Percentiles rank a stretch among this genome's conserved stretches.
phyloP scores from a whole-genome alignment of 2,113 vertebrate species.

The Nestor notabilis region DNA sequence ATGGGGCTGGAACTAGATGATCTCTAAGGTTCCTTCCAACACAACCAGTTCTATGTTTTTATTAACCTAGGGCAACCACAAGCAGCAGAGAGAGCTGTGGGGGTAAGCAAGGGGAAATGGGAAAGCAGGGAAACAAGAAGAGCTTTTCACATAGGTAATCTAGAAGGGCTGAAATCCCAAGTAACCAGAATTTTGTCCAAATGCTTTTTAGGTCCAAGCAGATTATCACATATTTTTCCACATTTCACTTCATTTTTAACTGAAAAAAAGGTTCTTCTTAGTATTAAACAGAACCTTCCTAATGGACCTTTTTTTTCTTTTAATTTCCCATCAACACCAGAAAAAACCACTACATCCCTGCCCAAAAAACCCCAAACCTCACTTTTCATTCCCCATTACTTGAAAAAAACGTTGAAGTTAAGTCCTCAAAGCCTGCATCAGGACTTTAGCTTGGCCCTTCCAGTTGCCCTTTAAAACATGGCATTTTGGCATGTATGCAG shows the following conservation, averaged over 20 bases:
- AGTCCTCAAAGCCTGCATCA: not conserved
- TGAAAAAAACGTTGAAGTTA: not conserved
- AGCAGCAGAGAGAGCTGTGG: not conserved
- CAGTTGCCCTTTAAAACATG: not conserved
- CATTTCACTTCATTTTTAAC: not conserved
- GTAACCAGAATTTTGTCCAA: not conserved
- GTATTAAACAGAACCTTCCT: not conserved
- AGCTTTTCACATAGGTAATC: not conserved
- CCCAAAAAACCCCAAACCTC: not conserved
- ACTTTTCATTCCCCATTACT: not conserved
- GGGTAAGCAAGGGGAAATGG: not conserved
- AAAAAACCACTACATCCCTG: not conserved
- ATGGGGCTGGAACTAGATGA: not conserved
- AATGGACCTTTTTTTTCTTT: not conserved
- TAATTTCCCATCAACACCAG: not conserved
- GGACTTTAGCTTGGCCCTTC: not conserved
- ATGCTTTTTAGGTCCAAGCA: not conserved
- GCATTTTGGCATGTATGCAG: not conserved
- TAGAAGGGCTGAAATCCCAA: not conserved
- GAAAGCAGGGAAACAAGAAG: not conserved
- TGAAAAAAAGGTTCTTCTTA: not conserved
- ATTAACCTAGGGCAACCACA: not conserved
- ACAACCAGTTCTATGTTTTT: not conserved
- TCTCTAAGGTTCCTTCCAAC: not conserved
- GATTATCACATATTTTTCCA: not conserved